These are phyloP conservation scores for Drosophila affinis DNA, from an alignment of 2,888 invertebrate species.

Conservation along the genomic window DNA sequence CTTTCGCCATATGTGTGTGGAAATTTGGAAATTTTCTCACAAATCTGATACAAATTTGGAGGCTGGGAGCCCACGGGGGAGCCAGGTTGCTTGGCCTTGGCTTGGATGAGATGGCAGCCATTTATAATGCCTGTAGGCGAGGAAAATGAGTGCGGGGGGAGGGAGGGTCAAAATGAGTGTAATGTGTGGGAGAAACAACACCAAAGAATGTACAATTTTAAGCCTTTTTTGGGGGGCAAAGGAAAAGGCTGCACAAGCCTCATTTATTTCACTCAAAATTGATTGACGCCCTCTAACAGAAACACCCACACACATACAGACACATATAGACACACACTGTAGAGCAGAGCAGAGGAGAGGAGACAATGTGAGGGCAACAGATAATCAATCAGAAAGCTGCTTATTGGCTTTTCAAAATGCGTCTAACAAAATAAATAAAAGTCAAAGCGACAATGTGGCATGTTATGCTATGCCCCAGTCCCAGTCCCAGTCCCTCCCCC, in stretches of 20 bases:
- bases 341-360: conserved; percentile 38
- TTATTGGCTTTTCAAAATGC: conserved; percentile 78
- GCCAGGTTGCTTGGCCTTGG: neutral
- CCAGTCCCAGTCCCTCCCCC: neutral
- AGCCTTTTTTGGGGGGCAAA: conserved; percentile 49
- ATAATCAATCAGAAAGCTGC: conserved; percentile 77
- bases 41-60: neutral
- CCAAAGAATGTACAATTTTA: conserved; percentile 42
- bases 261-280: conserved; percentile 74
- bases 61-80: neutral
- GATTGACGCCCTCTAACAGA: conserved; percentile 56
- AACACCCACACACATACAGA: conserved; percentile 10
- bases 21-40: neutral
- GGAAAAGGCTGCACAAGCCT: conserved; percentile 55
- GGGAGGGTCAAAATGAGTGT: neutral
- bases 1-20: neutral
- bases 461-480: conserved; percentile 47
- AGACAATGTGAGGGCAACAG: conserved; percentile 51
- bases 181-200: conserved; percentile 17
- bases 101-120: conserved; percentile 36
- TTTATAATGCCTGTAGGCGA: conserved; percentile 41
- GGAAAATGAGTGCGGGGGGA: neutral
- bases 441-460: conserved; percentile 73
- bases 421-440: conserved; percentile 75
- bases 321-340: conserved; percentile 8